These are phyloP conservation scores for Alca torda DNA, from an alignment of 2,797 vertebrate genomes.

Conservation along the genomic window DNA sequence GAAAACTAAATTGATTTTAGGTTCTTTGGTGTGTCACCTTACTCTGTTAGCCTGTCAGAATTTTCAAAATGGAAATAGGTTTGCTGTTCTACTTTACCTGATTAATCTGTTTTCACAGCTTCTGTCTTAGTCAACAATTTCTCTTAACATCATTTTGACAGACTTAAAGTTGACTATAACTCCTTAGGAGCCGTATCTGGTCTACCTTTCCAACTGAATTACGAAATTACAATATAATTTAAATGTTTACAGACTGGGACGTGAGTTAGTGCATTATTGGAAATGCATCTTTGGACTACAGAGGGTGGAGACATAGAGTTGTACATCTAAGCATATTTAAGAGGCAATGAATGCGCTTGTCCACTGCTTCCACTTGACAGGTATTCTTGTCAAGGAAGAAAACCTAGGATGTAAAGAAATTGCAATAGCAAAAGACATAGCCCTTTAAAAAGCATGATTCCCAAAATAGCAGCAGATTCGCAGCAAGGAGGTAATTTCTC, in stretches of 20 bases:
- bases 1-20: not conserved
- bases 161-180: not conserved
- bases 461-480: not conserved
- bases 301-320: not conserved
- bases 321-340: not conserved
- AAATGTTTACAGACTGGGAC: not conserved
- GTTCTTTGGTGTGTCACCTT: not conserved
- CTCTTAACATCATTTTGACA: not conserved
- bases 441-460: not conserved
- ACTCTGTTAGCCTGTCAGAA: not conserved
- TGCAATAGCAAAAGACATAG: not conserved
- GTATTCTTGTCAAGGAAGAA: not conserved
- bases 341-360: not conserved
- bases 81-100: not conserved
- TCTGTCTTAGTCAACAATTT: not conserved
- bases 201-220: not conserved
- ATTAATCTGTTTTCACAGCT: not conserved
- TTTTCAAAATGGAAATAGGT: not conserved
- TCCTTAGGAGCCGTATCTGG: not conserved
- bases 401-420: not conserved
- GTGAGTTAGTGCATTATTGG: not conserved
- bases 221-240: not conserved
- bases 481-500: not conserved
- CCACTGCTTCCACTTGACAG: not conserved
- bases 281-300: not conserved